These are phyloP conservation scores for Reticulitermes lucifugus DNA, from an alignment of 2,888 invertebrate species.

Conservation along the genomic window DNA sequence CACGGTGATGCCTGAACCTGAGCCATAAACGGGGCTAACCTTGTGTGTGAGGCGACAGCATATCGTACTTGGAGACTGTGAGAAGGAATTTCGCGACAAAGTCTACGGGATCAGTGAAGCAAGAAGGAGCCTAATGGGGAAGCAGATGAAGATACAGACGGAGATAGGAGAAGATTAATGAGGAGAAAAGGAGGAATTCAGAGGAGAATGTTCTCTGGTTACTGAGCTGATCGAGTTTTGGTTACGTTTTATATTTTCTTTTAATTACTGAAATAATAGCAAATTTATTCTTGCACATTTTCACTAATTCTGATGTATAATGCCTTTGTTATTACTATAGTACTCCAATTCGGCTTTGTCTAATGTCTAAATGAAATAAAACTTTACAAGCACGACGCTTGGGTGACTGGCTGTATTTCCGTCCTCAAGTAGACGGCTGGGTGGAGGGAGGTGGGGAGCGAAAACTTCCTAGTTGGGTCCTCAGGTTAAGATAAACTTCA, in stretches of 20 bases:
- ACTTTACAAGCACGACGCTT: too few relatives aligned
- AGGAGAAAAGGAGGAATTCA: neutral
- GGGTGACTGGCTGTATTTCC: too few relatives aligned
- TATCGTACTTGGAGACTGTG: neutral
- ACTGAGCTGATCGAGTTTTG: neutral
- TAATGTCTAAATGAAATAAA: too few relatives aligned
- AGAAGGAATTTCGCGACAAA: constrained; percentile 21
- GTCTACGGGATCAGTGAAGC: constrained; percentile 18
- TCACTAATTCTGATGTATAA: neutral
- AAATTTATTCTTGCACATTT: neutral
- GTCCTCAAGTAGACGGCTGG: too few relatives aligned
- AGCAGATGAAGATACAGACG: neutral
- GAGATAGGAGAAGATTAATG: constrained; percentile 28
- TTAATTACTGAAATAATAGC: neutral
- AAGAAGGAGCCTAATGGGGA: constrained; percentile 13
- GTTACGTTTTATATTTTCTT: neutral
- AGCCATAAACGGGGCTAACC: too few relatives aligned
- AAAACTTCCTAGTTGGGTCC: too few relatives aligned
- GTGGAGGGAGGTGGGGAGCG: too few relatives aligned
- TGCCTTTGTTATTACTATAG: neutral
- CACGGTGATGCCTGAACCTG: too few relatives aligned
- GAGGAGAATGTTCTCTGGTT: neutral
- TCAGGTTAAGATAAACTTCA: too few relatives aligned
- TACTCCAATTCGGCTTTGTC: too few relatives aligned
- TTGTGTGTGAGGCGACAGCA: neutral